Conservation (phyloP, 2,113 vertebrate genomes). For the Lepisosteus oculatus region DNA sequence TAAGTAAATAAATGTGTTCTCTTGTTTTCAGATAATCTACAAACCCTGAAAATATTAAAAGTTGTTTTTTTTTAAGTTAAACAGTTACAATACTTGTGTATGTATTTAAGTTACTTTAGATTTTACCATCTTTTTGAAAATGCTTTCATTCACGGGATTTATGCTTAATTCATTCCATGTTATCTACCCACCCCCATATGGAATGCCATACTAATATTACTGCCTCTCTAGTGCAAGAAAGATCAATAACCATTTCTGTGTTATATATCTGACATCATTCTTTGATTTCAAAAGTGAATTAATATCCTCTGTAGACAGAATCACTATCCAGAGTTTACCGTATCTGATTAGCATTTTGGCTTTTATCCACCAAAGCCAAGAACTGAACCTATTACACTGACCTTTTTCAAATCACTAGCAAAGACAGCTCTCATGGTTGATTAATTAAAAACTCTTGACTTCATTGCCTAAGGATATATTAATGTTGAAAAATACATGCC, state of each 20-base stretch:
- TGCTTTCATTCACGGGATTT: too few species aligned
- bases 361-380: conserved; percentile 23
- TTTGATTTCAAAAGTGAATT: conserved; percentile 34
- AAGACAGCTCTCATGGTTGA: conserved; percentile 11
- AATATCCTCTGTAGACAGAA: conserved; percentile 25
- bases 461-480: conserved; percentile 20
- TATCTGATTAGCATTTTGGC: conserved; percentile 30
- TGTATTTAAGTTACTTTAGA: too few species aligned
- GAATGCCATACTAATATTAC: conserved; percentile 22
- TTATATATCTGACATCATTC: conserved; percentile 23
- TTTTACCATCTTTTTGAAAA: too few species aligned
- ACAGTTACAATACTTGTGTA: too few species aligned
- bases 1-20: too few species aligned
- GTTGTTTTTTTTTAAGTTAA: too few species aligned
- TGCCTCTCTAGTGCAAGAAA: conserved; percentile 15
- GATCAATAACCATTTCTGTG: conserved; percentile 28
- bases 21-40: too few species aligned
- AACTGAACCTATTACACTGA: conserved; percentile 22
- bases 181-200: conserved; percentile 2
- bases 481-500: conserved; percentile 22
- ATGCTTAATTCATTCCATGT: too few species aligned
- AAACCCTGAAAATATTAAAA: too few species aligned
- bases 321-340: conserved; percentile 22
- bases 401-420: conserved; percentile 15
- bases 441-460: conserved; percentile 25